Base-by-base conservation (phyloP, 2,888 invertebrate species). In the Tipula confusa region DNA sequence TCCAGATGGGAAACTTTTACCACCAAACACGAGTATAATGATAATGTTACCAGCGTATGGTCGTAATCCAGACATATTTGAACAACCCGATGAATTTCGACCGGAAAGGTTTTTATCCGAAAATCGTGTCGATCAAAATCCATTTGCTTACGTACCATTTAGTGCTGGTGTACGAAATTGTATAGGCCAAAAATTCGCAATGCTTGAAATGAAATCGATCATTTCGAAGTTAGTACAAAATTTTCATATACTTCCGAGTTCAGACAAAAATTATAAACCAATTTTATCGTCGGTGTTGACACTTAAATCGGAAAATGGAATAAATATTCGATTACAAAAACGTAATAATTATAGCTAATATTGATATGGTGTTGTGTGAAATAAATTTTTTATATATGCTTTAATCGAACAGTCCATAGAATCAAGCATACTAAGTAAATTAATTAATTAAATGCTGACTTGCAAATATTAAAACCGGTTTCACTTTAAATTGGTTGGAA, bases 151-250 rank as follows among this genome's bases (percentile, higher is more conserved):
- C 88, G 86, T 93, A 1, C 91, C 92, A 0, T 93, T 93, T 84
- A 93, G 93, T 86, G 93, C 93, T 7, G 93, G 93, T 0, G 92
- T 92, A 0, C 90, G 93, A 79, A 93, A 93, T 86, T 93, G 93
- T 85, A 91, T 93, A 84, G 90, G 90, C 83, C 91, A 91, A 87
- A 91, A 90, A 86, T 90, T 89, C 87, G 91, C 89, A 64, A 88
- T 91, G 87, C 86, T 92, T 86, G 92, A 92, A 86, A 88, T 93
- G 86, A 93, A 93, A 87, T 88, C 90, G 0, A 87, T 89, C 0
- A 84, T 92, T 1, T 91, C 92, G 0, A 91, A 91, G 86, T 86
- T 92, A 4, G 86, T 92, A 13, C 90, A 91, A 83, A 88, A 89
- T 79, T 92, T 91, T 85, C 88, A 89, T 85, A 87, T 89, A 11